Evolutionary conservation across 2,797 vertebrate genomes (phyloP), one percentile per base, ranked within the genome.

Genomic region (Odontamblyopus rebecca): DNA sequence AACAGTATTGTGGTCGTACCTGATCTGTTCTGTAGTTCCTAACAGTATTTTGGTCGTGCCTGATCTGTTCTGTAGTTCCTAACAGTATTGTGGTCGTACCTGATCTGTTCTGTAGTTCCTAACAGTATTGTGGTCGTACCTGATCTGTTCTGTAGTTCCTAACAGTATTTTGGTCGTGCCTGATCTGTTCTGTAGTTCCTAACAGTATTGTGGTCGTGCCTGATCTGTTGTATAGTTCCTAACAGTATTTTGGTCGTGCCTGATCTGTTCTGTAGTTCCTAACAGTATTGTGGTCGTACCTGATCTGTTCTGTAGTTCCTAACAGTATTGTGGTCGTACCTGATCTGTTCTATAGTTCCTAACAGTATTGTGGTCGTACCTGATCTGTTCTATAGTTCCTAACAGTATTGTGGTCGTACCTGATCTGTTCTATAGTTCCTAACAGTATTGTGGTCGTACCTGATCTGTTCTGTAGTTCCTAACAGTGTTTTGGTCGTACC

Each of bases 401-500:
- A 16, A 60, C 18, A 15, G 6, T 11, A 7, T 23, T 18, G 3
- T 65, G 19, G 6, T 11, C 61, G 2, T 27, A 97, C 96, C 95
- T 87, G 95, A 88, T 2, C 2, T 23, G 23, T 23, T 23, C 23
- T 23, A 1, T 23, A 23, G 23, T 23, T 23, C 23, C 1, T 61
- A 16, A 60, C 18, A 15, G 6, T 11, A 7, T 23, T 18, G 3
- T 65, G 19, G 6, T 11, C 61, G 2, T 27, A 97, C 96, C 95
- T 87, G 95, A 88, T 2, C 2, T 23, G 23, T 23, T 23, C 23
- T 23, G 1, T 23, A 23, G 23, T 23, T 23, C 23, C 1, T 61
- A 16, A 60, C 18, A 15, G 6, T 11, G 6, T 23, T 18, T 6
- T 65, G 19, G 6, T 11, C 61, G 2, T 27, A 97, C 96, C 95